Evolutionary conservation across 2,888 invertebrate genomes (phyloP), one percentile per base, ranked within the genome.

Genomic region (Nymphalis polychloros): DNA sequence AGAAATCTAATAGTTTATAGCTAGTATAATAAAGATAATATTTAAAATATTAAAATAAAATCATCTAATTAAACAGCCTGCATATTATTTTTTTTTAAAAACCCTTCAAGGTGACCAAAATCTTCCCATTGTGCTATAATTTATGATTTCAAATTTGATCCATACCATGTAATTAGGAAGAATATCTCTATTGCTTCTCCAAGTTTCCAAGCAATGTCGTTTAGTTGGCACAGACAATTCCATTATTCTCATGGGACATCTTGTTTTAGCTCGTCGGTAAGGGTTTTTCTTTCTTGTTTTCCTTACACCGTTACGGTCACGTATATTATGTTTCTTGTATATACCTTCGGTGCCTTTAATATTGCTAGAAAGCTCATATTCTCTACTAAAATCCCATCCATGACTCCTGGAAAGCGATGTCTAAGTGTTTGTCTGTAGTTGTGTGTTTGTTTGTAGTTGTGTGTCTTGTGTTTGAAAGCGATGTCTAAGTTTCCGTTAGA

Each of bases 201-300:
- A 91, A 48, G 89, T 88, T 16, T 87, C 86, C 31, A 92, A 77
- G 72, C 90, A 91, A 35, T 85, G 85, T 48, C 91, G 80, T 78
- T 92, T 92, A 0, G 84, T 77, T 3, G 92, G 92, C 17, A 81
- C 80, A 2, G 92, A 88, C 52, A 92, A 73, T 75, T 90, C 87
- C 0, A 84, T 85, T 72, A 86, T 84, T 65, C 92, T 83, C 73
- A 90, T 73, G 1, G 88, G 79, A 71, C 90, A 91, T 64, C 70
- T 77, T 20, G 31, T 64, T 68, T 73, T n/a, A 53, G 23, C 46
- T 17, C 35, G 17, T 49, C n/a, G 31, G 23, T n/a, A 23, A 35
- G 16, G 35, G 62, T 63, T 62, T 68, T 68, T 50, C 49, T 61
- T 47, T 19, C 31, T 20, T 41, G 4, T 49, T 63, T 59, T 68